A percentile compares a stretch with the other conserved stretches of the same genome.
phyloP scores from a whole-genome alignment of 1,140 invertebrate genomes.

The Drosophila guanche region DNA sequence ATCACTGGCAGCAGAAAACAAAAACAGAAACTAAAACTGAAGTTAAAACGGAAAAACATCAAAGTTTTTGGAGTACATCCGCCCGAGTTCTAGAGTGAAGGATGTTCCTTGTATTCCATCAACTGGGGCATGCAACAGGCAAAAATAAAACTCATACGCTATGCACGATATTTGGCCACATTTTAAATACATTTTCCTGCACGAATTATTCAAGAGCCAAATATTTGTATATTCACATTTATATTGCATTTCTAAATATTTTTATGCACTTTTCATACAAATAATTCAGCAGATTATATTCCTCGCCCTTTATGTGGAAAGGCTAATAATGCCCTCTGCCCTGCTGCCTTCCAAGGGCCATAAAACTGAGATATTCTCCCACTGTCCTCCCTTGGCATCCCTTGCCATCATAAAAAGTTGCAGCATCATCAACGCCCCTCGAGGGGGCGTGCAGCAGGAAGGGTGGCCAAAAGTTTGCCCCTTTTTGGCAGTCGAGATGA shows the following conservation, averaged over 20 bases:
- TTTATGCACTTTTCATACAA: neutral
- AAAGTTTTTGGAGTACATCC: too few relatives aligned
- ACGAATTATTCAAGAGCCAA: too few relatives aligned
- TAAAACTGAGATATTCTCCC: conserved; percentile 61
- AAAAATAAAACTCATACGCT: too few relatives aligned
- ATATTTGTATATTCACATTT: too few relatives aligned
- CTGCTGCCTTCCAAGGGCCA: neutral
- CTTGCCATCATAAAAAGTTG: conserved; percentile 65
- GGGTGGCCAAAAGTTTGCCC: conserved; percentile 49
- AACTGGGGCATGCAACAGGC: too few relatives aligned
- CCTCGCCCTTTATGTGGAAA: neutral
- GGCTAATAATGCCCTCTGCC: conserved; percentile 4
- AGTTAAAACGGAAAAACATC: too few relatives aligned
- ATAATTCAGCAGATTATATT: conserved; percentile 22
- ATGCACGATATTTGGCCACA: too few relatives aligned
- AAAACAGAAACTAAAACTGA: neutral
- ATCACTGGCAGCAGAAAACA: conserved; percentile 27
- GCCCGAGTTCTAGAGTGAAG: too few relatives aligned
- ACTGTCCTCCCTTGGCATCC: conserved; percentile 26
- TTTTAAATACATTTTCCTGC: too few relatives aligned
- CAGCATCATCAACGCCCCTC: conserved; percentile 68
- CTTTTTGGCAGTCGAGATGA: conserved; percentile 33
- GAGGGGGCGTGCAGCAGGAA: conserved; percentile 16
- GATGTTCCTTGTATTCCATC: too few relatives aligned
- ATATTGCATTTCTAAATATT: neutral